Conservation (phyloP, 2,797 vertebrate genomes). For the Neopelma chrysocephalum region DNA sequence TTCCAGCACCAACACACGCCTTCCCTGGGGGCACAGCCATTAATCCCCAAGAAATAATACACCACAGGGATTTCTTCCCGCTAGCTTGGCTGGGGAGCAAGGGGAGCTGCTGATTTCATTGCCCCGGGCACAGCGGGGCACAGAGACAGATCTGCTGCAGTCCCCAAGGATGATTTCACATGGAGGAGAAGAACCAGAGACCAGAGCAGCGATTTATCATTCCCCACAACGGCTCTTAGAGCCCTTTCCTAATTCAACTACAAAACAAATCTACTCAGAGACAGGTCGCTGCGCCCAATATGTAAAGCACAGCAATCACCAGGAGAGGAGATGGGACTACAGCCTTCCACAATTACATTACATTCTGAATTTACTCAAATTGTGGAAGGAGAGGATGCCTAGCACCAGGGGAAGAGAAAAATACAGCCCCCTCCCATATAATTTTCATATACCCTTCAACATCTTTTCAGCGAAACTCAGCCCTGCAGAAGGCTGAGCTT, state of each 20-base stretch:
- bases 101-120: background rate
- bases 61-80: background rate
- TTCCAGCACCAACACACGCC: background rate
- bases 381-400: background rate
- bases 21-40: background rate
- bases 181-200: background rate
- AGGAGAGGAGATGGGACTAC: constrained; percentile 54
- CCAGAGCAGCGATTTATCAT: background rate
- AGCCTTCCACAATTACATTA: constrained; percentile 48
- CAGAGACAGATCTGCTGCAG: background rate
- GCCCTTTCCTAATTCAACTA: constrained; percentile 51
- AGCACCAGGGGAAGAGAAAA: background rate
- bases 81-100: background rate
- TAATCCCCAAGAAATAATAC: background rate
- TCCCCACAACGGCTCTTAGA: background rate
- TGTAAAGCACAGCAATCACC: constrained; percentile 41
- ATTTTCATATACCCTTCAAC: background rate
- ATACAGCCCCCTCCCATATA: accelerated
- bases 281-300: background rate
- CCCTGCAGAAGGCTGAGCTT: background rate
- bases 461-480: background rate
- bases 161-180: background rate
- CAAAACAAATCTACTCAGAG: constrained; percentile 38
- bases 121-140: background rate
- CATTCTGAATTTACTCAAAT: constrained; percentile 4